Evolutionary conservation across 2,797 vertebrate genomes (phyloP), one percentile per base, ranked within the genome.

Genomic region (Enteromius argenteus): DNA sequence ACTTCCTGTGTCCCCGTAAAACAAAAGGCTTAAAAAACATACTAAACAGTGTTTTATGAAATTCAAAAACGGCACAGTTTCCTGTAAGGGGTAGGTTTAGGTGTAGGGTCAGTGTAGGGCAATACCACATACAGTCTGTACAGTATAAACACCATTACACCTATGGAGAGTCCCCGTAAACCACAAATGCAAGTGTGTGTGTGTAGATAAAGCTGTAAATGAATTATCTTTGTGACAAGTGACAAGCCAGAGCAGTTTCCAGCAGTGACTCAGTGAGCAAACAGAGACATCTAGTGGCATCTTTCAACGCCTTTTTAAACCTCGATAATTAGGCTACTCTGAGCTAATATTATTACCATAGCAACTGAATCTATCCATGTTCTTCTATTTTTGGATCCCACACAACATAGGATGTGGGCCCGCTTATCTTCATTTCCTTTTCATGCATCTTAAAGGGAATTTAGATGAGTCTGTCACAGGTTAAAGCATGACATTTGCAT

Each of bases 221-320:
- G 14, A 73, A 73, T 17, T 10, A 66, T 69, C 3, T 46, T 46
- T 9, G 27, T 44, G 46, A 37, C 37, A 60, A 42, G 53, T n/a
- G 21, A 58, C 35, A 42, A 19, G 10, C 32, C 49, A 56, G 21
- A 68, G 27, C n/a, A 39, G 44, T 32, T 44, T 67, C 49, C 35
- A 21, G 3, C 23, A 56, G 64, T 64, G 46, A 67, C 75, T 84
- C 71, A 77, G 51, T 89, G 69, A 85, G 79, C 75, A 84, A 88
- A 90, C 86, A 90, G 91, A 89, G 91, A 89, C 91, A 88, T 86
- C 91, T 89, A 86, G 89, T 90, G 91, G 90, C 39, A 49, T 77
- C 5, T 75, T 66, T 84, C 8, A 5, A 76, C 15, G 7, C 42
- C 49, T 42, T 37, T 79, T 39, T 53, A 49, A 79, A 30, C 42